A percentile compares a stretch with the other conserved stretches of the same genome.
Conservation (phyloP, 2,113 vertebrate genomes). For the Lepus americanus region DNA sequence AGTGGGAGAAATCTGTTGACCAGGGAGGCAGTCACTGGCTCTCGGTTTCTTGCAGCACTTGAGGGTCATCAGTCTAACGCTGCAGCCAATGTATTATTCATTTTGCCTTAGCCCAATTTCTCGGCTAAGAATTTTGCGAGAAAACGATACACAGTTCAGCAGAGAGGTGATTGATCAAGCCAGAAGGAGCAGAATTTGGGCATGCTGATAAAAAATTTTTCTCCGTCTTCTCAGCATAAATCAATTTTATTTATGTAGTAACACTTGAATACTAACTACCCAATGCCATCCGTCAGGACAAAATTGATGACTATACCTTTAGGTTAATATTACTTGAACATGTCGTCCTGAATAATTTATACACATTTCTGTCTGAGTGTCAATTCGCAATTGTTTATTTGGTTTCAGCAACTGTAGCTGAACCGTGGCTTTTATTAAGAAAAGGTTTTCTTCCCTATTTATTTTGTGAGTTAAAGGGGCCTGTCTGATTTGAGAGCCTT, state of each 20-base stretch:
- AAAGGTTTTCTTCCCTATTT: not conserved
- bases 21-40: slow-evolving; percentile 73
- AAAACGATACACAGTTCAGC: slow-evolving; percentile 81
- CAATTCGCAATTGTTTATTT: slow-evolving; percentile 71
- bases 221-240: slow-evolving; percentile 80
- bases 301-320: slow-evolving; percentile 81
- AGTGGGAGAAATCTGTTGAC: slow-evolving; percentile 45
- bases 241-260: slow-evolving; percentile 88
- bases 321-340: slow-evolving; percentile 84
- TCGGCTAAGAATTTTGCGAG: slow-evolving; percentile 79
- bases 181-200: slow-evolving; percentile 84
- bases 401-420: slow-evolving; percentile 38
- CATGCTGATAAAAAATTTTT: slow-evolving; percentile 82
- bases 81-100: slow-evolving; percentile 88
- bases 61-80: slow-evolving; percentile 86
- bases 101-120: slow-evolving; percentile 84
- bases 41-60: slow-evolving; percentile 86
- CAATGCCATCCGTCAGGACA: slow-evolving; percentile 73
- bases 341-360: slow-evolving; percentile 87
- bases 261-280: slow-evolving; percentile 85
- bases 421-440: slow-evolving; percentile 8
- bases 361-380: slow-evolving; percentile 63
- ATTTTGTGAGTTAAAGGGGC: slow-evolving; percentile 44
- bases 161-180: slow-evolving; percentile 87
- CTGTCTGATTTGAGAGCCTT: not conserved